Conservation (phyloP, 1,140 invertebrate genomes). For the Habropoda laboriosa region DNA sequence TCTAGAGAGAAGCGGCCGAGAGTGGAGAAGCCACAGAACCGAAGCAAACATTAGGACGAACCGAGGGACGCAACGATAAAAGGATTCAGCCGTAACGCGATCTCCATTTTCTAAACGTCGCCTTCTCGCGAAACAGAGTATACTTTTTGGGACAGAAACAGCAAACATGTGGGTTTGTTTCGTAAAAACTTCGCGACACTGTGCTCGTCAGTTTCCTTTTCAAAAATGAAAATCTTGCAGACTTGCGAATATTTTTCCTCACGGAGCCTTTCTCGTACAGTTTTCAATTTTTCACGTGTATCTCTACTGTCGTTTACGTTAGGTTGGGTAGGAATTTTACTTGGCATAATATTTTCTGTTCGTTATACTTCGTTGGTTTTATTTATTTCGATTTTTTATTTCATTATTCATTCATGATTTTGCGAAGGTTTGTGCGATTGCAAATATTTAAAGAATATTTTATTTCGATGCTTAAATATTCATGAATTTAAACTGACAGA, state of each 20-base stretch:
- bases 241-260: too few relatives aligned
- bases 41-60: slow-evolving; percentile 52
- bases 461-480: not conserved
- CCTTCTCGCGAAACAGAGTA: slow-evolving; percentile 23
- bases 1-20: not conserved
- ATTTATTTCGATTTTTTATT: too few relatives aligned
- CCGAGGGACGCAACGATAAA: slow-evolving; percentile 46
- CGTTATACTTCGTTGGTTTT: too few relatives aligned
- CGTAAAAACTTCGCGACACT: slow-evolving; percentile 19
- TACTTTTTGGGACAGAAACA: too few relatives aligned
- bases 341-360: too few relatives aligned
- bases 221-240: not conserved
- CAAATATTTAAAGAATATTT: not conserved
- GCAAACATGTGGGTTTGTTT: slow-evolving; percentile 35
- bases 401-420: too few relatives aligned
- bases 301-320: too few relatives aligned
- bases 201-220: not conserved
- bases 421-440: not conserved
- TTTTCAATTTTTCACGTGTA: too few relatives aligned
- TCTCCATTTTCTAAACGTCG: slow-evolving; percentile 33
- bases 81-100: slow-evolving; percentile 20
- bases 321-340: too few relatives aligned
- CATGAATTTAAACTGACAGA: not conserved
- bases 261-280: too few relatives aligned
- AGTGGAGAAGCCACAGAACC: slow-evolving; percentile 26